Percentiles rank a stretch among this genome's conserved stretches.
Conservation (phyloP, 2,888 invertebrate genomes). For the Ophioninae sp. region DNA sequence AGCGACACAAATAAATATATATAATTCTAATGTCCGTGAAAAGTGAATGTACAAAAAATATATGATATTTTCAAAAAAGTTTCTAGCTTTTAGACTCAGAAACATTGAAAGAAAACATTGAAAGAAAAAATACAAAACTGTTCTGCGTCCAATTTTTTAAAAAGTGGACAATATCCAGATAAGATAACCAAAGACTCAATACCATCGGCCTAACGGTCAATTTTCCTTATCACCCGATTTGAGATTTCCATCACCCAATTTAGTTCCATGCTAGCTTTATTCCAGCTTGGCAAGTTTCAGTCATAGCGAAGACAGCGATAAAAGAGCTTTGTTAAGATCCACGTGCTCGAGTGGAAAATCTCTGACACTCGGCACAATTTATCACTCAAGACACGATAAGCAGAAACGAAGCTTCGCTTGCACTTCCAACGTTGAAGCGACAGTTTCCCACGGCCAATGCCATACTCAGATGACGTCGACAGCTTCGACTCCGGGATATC, state of each 20-base stretch:
- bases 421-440: slow-evolving; percentile 3
- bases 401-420: background rate
- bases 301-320: background rate
- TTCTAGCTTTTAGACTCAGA: background rate
- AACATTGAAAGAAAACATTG: too few relatives aligned
- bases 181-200: slow-evolving; percentile 19
- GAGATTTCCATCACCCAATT: background rate
- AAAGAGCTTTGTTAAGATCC: background rate
- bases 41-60: too few relatives aligned
- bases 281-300: too few relatives aligned
- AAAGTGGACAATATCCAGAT: background rate
- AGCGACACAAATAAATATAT: too few relatives aligned
- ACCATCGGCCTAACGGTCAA: background rate
- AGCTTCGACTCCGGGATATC: background rate
- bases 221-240: background rate
- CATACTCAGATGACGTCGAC: background rate
- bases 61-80: too few relatives aligned
- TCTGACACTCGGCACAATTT: background rate
- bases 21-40: too few relatives aligned
- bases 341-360: too few relatives aligned
- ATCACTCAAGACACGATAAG: slow-evolving; percentile 36
- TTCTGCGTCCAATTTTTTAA: background rate
- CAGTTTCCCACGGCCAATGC: slow-evolving; percentile 14
- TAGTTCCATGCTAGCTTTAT: background rate
- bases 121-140: too few relatives aligned